Base-by-base conservation (phyloP, 23 tunicate genomes). In the Halocynthia aurantium region DNA sequence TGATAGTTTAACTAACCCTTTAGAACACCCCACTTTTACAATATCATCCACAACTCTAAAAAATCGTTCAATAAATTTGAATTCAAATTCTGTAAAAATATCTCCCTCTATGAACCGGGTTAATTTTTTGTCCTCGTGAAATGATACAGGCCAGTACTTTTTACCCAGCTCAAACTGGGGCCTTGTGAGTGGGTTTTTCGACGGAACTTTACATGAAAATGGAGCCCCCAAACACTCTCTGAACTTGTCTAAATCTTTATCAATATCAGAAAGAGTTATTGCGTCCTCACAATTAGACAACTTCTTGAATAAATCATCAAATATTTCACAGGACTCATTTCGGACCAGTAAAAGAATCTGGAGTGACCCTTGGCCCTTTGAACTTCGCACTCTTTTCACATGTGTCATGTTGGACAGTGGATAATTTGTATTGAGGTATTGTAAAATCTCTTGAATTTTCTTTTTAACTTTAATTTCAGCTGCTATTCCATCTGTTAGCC, bases 121-220 rank as follows among this genome's bases (percentile, higher is more conserved):
- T n/a, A 82, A 52, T 6, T 65, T 19, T 68, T 92, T 92, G 56
- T 92, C 87, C 70, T 92, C 98, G 62, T 92, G 98, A 69, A 92
- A 92, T n/a, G 92, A 78, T 6, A 92, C 85, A 13, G 98, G 92
- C 98, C 98, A 92, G 63, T 50, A 83, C 20, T 52, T 20, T 77
- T 92, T 86, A 57, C 80, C 22, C 15, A 92, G 57, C 13, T 92
- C 78, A 81, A 92, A 92, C 81, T 92, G 98, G 9, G 73, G 72
- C 58, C 98, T 78, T 10, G 98, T 92, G 10, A 77, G 62, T 18
- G 88, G 88, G 18, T 78, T 78, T n/a, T 61, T 73, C 6, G 85
- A 69, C 6, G 88, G 84, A 31, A 91, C 81, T 71, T 71, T n/a
- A 22, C 81, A 84, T 51, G 8, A 6, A 13, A 57, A 17, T 50